Evolutionary conservation across 92 coral and sea anemone species (phyloP), one percentile per base, ranked within the genome.

Genomic region (Bergia puertoricense): DNA sequence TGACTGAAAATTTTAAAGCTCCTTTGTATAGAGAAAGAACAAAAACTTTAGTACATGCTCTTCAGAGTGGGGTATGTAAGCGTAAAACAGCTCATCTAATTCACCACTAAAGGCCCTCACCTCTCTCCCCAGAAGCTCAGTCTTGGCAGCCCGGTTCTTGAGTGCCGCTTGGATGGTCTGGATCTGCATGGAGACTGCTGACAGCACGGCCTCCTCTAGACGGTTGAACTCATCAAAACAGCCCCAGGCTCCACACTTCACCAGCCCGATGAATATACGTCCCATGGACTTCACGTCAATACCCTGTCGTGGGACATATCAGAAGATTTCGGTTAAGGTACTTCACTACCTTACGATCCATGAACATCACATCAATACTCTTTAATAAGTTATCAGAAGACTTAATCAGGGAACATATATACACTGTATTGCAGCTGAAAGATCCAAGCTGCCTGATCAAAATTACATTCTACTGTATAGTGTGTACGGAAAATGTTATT

Each of bases 201-300:
- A 97, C 86, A 97, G 76, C 74, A 97, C 99, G 30, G 99, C 99
- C 89, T 97, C 99, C 79, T 97, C 99, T 86, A 97, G 89, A 82
- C 99, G 98, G 88, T 97, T 97, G 54, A 97, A 97, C 94, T 97
- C 99, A 77, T 97, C 99, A 92, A 97, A 97, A 57, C 99, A 97
- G 30, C 99, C 99, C 99, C 99, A 97, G 30, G 99, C 99, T 45
- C 99, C 99, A 85, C 99, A 97, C 88, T 97, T 97, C 16, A 97
- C 99, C 91, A 97, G 89, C 4, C 99, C 99, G 72, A 97, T 97
- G 81, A 97, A 97, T 75, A 97, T 97, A 86, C 99, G 99, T 88
- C 99, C 99, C 99, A 97, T 97, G 8, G 99, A 97, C 85, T 97
- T 97, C 85, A 97, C 99, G 86, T 97, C 99, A 65, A 97, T 97